Conservation (phyloP, 1,140 invertebrate species). For the Hesperophylax magnus region DNA sequence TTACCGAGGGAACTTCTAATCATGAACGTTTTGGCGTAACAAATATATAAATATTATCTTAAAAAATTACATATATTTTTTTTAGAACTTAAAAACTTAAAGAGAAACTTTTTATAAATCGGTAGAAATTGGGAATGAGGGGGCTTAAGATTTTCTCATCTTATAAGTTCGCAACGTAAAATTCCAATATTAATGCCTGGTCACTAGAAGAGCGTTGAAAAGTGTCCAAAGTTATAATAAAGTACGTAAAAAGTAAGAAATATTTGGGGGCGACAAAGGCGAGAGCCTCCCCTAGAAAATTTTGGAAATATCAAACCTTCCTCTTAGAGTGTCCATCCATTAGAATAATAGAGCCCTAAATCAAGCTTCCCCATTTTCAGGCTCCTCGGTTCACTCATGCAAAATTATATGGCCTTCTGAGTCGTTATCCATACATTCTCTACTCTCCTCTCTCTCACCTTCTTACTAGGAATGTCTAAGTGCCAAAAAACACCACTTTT, state of each 20-base stretch:
- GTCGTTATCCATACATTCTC: constrained; percentile 30
- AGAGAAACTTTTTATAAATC: no score
- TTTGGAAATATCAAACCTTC: constrained; percentile 39
- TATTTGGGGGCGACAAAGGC: constrained; percentile 25
- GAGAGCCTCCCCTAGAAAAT: constrained; percentile 33
- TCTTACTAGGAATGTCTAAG: background rate
- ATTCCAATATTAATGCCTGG: constrained; percentile 10
- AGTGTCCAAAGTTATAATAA: constrained; percentile 46
- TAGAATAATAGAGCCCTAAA: constrained; percentile 58
- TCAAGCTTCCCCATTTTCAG: constrained; percentile 49
- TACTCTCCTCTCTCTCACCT: constrained; percentile 5
- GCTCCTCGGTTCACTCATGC: constrained; percentile 52
- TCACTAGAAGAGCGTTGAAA: background rate
- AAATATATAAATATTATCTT: no score
- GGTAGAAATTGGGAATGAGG: no score
- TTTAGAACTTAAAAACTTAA: no score
- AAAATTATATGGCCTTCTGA: constrained; percentile 46
- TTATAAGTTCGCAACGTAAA: background rate
- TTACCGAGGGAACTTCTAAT: no score
- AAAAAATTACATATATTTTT: no score
- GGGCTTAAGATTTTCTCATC: background rate
- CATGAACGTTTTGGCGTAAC: no score
- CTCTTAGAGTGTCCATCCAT: constrained; percentile 58
- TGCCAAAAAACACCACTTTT: constrained; percentile 4
- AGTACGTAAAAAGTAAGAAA: constrained; percentile 54